Conservation (phyloP, 2,888 invertebrate species). For the Caenorhabditis zanzibari region DNA sequence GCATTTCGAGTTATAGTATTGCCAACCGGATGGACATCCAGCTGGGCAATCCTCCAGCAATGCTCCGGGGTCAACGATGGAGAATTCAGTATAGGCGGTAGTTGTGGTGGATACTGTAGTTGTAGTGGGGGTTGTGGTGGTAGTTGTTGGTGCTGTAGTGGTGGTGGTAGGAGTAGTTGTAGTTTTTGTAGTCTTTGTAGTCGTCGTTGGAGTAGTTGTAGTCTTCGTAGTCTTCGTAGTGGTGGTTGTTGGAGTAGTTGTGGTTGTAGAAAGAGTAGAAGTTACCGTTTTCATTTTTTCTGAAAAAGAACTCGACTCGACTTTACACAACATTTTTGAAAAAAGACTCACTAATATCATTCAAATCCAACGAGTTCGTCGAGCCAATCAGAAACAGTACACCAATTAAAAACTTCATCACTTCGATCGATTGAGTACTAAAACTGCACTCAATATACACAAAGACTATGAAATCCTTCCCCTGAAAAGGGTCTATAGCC, state of each 20-base stretch:
- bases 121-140: too few relatives aligned
- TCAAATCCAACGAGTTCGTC: conserved; percentile 23
- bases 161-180: too few relatives aligned
- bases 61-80: background rate
- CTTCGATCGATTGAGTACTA: background rate
- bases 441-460: too few relatives aligned
- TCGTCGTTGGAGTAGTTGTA: too few relatives aligned
- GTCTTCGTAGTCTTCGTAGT: conserved; percentile 16
- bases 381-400: background rate
- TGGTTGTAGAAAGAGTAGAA: conserved; percentile 8
- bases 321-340: background rate
- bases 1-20: conserved; percentile 43
- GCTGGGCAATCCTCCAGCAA: conserved; percentile 36
- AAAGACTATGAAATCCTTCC: too few relatives aligned
- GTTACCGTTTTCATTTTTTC: conserved; percentile 48
- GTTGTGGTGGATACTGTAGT: too few relatives aligned
- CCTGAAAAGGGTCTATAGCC: too few relatives aligned
- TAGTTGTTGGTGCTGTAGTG: too few relatives aligned
- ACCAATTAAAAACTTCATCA: conserved; percentile 4
- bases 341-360: conserved; percentile 31
- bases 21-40: conserved; percentile 51
- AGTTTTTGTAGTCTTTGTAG: too few relatives aligned
- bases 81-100: too few relatives aligned
- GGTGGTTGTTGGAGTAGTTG: conserved; percentile 16
- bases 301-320: too few relatives aligned